Conservation (phyloP, 2,113 vertebrate species). For the Phyllopteryx taeniolatus region DNA sequence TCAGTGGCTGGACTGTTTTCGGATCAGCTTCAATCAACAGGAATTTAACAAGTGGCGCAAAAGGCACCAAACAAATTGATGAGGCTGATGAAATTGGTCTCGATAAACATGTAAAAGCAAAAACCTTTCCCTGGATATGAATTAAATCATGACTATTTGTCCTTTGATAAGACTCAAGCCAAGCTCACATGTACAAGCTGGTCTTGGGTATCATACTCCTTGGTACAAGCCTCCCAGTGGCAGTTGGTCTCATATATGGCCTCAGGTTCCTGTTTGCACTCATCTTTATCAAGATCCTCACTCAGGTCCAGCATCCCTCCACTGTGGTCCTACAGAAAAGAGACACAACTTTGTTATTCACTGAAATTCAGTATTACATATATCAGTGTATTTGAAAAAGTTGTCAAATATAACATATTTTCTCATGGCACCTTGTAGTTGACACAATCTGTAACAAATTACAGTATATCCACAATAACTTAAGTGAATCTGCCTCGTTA, state of each 20-base stretch:
- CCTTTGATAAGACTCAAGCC: neutral
- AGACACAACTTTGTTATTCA: neutral
- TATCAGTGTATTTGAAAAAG: too few species aligned
- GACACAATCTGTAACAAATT: neutral
- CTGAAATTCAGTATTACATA: neutral
- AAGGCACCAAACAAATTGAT: neutral
- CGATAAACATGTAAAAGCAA: neutral
- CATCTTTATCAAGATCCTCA: slow-evolving; percentile 94
- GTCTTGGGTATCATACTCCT: slow-evolving; percentile 96
- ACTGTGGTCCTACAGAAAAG: slow-evolving; percentile 79
- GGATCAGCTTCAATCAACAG: slow-evolving; percentile 11
- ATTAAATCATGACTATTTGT: neutral
- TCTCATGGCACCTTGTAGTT: neutral
- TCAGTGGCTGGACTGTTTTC: slow-evolving; percentile 35
- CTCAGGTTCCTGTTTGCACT: slow-evolving; percentile 95
- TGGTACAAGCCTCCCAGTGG: slow-evolving; percentile 93
- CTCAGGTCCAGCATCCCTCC: slow-evolving; percentile 81
- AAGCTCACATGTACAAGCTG: slow-evolving; percentile 94
- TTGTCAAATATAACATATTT: too few species aligned
- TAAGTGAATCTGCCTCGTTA: neutral
- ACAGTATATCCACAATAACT: neutral
- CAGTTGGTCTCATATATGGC: slow-evolving; percentile 96
- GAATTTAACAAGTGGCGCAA: slow-evolving; percentile 42
- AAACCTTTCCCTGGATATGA: neutral
- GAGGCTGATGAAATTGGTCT: neutral